Conservation (phyloP, 2,797 vertebrate genomes). For the Onychomys torridus region DNA sequence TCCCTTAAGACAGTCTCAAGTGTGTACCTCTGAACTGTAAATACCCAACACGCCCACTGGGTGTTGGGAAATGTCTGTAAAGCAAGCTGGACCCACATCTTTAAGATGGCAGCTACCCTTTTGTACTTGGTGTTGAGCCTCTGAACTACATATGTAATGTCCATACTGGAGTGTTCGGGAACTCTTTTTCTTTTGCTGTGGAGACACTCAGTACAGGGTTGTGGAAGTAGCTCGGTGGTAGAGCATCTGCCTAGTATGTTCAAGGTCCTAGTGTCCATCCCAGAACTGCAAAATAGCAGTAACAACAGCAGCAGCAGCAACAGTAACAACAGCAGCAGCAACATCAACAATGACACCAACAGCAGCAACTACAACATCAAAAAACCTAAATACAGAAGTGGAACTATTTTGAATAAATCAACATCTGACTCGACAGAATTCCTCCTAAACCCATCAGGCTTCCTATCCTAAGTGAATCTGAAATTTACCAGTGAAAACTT, state of each 20-base stretch:
- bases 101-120: not conserved
- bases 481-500: conserved; percentile 18
- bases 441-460: not conserved
- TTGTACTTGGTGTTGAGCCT: not conserved
- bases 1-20: not conserved
- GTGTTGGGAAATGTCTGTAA: not conserved
- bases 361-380: not conserved
- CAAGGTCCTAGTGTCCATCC: not conserved
- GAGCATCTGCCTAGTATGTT: not conserved
- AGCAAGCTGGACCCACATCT: not conserved
- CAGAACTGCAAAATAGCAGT: not conserved
- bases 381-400: not conserved
- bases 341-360: not conserved
- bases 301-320: too few relatives aligned
- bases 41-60: not conserved
- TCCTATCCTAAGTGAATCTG: not conserved
- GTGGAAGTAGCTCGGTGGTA: not conserved
- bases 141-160: not conserved
- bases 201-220: not conserved
- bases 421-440: not conserved
- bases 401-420: not conserved
- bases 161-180: not conserved
- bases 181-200: not conserved
- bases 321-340: too few relatives aligned
- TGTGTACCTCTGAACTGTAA: not conserved